Conservation (phyloP, 2,888 invertebrate genomes). For the Epinotia ramella region DNA sequence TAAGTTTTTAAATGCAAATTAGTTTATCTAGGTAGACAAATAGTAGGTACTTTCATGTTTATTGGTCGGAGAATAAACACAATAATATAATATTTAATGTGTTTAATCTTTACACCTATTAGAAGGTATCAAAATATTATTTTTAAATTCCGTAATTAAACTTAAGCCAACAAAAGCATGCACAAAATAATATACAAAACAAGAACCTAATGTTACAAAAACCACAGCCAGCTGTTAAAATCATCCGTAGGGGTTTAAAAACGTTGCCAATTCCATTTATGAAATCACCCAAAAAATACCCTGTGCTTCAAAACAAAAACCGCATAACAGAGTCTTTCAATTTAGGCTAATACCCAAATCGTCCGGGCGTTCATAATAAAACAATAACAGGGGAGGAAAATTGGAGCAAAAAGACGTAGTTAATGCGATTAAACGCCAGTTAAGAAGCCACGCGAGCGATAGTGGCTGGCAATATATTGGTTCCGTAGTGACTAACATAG, state of each 20-base stretch:
- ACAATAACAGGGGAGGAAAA: constrained; percentile 43
- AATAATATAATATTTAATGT: too few relatives aligned
- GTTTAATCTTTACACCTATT: too few relatives aligned
- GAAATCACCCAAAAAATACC: constrained; percentile 1
- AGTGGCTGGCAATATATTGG: not conserved
- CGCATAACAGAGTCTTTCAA: constrained; percentile 30
- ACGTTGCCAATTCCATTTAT: not conserved
- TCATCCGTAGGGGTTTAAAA: constrained; percentile 5
- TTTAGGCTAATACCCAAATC: constrained; percentile 35
- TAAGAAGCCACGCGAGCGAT: constrained; percentile 19
- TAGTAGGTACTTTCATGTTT: too few relatives aligned
- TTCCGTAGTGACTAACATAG: not conserved
- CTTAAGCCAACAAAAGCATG: too few relatives aligned
- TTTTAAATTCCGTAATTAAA: too few relatives aligned
- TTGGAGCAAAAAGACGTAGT: constrained; percentile 35
- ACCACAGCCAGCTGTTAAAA: not conserved
- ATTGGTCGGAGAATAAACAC: too few relatives aligned
- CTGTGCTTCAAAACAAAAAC: constrained; percentile 21
- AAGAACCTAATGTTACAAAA: not conserved
- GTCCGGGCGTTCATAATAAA: constrained; percentile 39
- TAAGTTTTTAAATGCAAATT: too few relatives aligned
- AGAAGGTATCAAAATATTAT: too few relatives aligned
- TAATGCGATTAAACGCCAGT: constrained; percentile 48
- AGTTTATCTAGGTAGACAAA: too few relatives aligned
- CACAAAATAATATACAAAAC: too few relatives aligned